phyloP scores from a whole-genome alignment of 2,797 vertebrate genomes.

The Merluccius polli region DNA sequence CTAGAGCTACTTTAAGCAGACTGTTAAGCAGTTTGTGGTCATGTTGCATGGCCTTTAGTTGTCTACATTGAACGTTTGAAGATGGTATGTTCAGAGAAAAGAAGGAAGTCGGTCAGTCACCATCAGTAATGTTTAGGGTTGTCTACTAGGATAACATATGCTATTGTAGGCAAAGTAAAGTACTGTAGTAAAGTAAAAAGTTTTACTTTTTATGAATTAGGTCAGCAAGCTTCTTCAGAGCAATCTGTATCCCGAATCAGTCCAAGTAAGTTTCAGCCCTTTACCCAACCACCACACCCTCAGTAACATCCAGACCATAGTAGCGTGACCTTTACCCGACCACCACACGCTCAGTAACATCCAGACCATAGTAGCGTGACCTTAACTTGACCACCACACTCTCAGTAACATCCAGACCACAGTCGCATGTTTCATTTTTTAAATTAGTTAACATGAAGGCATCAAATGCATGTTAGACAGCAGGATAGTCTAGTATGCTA shows the following conservation, averaged over 20 bases:
- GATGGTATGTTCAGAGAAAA: background rate
- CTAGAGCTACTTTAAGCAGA: background rate
- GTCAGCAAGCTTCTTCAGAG: slow-evolving; percentile 26
- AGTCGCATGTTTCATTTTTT: no score
- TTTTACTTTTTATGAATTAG: slow-evolving; percentile 40
- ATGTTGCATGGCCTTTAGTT: no score
- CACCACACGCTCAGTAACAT: no score
- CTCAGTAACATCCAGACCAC: background rate
- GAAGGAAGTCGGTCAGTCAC: background rate
- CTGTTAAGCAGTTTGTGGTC: background rate
- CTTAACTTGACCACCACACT: no score
- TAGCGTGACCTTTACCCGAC: no score
- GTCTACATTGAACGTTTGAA: background rate
- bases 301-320: no score
- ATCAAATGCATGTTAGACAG: background rate
- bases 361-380: no score
- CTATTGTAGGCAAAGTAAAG: background rate
- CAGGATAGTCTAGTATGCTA: background rate
- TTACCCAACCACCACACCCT: background rate
- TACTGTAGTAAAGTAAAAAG: no score
- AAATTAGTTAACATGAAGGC: background rate
- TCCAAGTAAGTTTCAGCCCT: slow-evolving; percentile 55
- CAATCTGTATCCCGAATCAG: slow-evolving; percentile 37
- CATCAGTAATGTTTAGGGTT: background rate
- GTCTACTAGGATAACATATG: background rate